Evolutionary conservation across 2,888 invertebrate genomes (phyloP), one percentile per base, ranked within the genome.

Genomic region (Philopedon plagiatum): DNA sequence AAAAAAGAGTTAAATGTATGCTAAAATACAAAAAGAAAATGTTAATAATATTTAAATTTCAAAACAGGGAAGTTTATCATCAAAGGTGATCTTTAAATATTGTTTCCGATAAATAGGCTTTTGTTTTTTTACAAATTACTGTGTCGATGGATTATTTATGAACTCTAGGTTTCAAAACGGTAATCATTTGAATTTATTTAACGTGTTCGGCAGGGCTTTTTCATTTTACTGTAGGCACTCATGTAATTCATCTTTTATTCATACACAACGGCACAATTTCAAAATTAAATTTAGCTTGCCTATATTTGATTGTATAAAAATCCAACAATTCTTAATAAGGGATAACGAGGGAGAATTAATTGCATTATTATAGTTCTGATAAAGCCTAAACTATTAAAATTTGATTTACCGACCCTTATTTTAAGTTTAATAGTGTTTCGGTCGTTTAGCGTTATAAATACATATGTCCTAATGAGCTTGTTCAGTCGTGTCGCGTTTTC

Each of bases 241-340:
- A 34, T 46, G 62, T 62, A 44, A 62, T 32, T 62, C 44, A 62
- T 62, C 62, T 62, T 62, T 62, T 62, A 62, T 62, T 62, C 49
- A 62, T 62, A 46, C 19, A 32, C 46, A 34, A 18, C 46, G 62
- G 62, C 32, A 62, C 32, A 62, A 62, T 32, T 62, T 62, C 46
- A 46, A 63, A 63, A 63, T 63, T 63, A 37, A 63, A 63, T 63
- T 63, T 34, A 13, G 7, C 39, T 62, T 63, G 51, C 51, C 51
- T 34, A 64, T 64, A 64, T 64, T 64, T 64, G 37, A 26, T 41
- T 41, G 26, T 54, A 54, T 63, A 63, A 51, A 63, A 63, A 63
- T 63, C 13, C 41, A 18, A 56, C 39, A 23, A 41, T 56, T 56
- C 23, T 56, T 64, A 64, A 64, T 54, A 18, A 41, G 26, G 64